Percentiles rank a stretch among this genome's conserved stretches.
phyloP scores from a whole-genome alignment of 2,113 vertebrate species.

The Channa maculata region DNA sequence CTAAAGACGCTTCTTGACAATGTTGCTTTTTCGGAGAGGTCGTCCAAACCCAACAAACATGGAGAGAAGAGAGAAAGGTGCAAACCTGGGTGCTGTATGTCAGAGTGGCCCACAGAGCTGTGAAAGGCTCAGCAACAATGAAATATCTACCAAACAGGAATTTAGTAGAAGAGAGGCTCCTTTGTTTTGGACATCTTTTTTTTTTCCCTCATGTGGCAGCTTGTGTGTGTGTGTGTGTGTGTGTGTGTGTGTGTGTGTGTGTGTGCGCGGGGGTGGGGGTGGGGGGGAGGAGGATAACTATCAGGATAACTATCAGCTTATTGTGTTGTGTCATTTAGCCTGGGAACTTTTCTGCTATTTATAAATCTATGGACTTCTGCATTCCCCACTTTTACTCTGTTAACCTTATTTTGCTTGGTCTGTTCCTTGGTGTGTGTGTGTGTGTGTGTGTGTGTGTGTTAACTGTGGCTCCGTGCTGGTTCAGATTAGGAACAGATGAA shows the following conservation, averaged over 20 bases:
- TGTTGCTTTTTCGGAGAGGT: too few relatives aligned
- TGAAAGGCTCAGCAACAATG: conserved; percentile 42
- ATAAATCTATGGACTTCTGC: conserved; percentile 89
- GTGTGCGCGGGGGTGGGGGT: conserved; percentile 3
- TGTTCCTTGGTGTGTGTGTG: conserved; percentile 5
- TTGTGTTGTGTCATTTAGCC: conserved; percentile 88
- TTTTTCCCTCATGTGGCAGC: conserved; percentile 47
- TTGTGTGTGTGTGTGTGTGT: conserved; percentile 40
- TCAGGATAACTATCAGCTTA: conserved; percentile 86
- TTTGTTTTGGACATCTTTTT: conserved; percentile 80
- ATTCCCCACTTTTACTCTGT: conserved; percentile 78
- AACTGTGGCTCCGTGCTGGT: conserved; percentile 37
- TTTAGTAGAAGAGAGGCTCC: conserved; percentile 85
- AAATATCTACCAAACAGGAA: conserved; percentile 73
- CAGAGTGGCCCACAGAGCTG: conserved; percentile 20
- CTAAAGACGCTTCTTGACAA: too few relatives aligned
- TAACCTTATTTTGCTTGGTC: conserved; percentile 76
- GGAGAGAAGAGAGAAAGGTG: too few relatives aligned
- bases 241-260: conserved; percentile 34
- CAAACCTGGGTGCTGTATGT: background rate
- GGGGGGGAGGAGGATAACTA: background rate
- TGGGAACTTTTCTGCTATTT: conserved; percentile 91
- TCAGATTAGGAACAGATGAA: conserved; percentile 93
- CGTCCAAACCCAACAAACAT: too few relatives aligned
- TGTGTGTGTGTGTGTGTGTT: conserved; percentile 16